phyloP scores from a whole-genome alignment of 2,113 vertebrate species.

The Rattus rattus region DNA sequence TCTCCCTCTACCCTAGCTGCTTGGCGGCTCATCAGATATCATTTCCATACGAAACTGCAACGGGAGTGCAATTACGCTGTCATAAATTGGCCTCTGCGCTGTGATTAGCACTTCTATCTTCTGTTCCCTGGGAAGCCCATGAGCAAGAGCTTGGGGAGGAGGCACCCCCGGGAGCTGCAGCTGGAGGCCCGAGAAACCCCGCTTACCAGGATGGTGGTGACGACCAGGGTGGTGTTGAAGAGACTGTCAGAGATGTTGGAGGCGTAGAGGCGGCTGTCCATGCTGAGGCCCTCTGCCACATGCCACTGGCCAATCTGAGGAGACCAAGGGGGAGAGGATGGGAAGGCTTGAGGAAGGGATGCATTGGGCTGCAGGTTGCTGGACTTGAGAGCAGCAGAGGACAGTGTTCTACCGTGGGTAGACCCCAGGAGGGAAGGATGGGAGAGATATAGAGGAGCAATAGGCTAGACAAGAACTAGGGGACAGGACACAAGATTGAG shows the following conservation, averaged over 20 bases:
- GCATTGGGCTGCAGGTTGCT: too few species aligned
- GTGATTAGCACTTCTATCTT: conserved; percentile 56
- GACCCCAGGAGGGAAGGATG: background rate
- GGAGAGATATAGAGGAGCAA: background rate
- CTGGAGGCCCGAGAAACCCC: conserved; percentile 73
- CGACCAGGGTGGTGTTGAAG: conserved; percentile 96
- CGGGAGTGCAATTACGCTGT: conserved; percentile 71
- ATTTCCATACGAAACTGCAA: conserved; percentile 82
- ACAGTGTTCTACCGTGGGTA: background rate
- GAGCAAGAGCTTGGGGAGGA: background rate
- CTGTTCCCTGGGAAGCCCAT: conserved; percentile 65
- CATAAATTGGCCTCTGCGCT: conserved; percentile 74
- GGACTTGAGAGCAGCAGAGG: background rate
- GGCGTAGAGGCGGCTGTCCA: conserved; percentile 94
- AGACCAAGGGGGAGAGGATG: conserved; percentile 72
- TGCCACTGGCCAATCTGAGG: conserved; percentile 99
- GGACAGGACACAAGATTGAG: background rate
- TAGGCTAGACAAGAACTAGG: background rate
- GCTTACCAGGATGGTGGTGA: conserved; percentile 99
- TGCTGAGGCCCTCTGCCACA: conserved; percentile 95
- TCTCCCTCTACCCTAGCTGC: conserved; percentile 68
- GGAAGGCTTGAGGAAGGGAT: conserved; percentile 7
- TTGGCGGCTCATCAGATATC: conserved; percentile 79
- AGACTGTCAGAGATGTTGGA: conserved; percentile 95
- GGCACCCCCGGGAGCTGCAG: conserved; percentile 27